Conservation (phyloP, 2,113 vertebrate genomes). For the Otis tarda region DNA sequence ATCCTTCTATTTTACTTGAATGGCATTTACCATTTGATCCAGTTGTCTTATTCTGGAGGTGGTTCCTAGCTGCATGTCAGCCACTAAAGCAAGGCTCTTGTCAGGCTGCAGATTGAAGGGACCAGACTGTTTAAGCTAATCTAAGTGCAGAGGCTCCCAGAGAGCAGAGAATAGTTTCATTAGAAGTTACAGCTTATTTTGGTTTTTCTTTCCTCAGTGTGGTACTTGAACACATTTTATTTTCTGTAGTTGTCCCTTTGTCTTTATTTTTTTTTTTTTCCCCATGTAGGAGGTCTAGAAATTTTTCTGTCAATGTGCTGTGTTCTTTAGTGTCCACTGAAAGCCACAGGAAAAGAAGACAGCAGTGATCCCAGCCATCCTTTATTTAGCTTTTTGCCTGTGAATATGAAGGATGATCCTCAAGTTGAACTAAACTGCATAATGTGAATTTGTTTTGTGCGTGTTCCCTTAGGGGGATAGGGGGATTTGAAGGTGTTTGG, state of each 20-base stretch:
- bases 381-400: background rate
- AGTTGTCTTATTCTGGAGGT: background rate
- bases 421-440: background rate
- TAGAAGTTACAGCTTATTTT: background rate
- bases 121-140: rapidly evolving
- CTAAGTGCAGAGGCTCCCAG: background rate
- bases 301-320: background rate
- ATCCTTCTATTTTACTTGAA: background rate
- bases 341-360: background rate
- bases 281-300: background rate
- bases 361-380: background rate
- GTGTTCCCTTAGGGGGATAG: background rate
- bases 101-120: background rate
- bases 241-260: background rate
- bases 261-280: background rate
- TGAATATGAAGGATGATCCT: background rate
- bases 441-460: background rate
- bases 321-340: background rate
- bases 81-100: background rate
- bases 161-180: background rate
- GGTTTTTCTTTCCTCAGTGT: background rate
- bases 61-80: background rate
- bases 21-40: background rate
- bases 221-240: background rate
- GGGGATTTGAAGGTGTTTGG: background rate